Conservation (phyloP, 2,888 invertebrate species). For the Sarcophaga subvicina region DNA sequence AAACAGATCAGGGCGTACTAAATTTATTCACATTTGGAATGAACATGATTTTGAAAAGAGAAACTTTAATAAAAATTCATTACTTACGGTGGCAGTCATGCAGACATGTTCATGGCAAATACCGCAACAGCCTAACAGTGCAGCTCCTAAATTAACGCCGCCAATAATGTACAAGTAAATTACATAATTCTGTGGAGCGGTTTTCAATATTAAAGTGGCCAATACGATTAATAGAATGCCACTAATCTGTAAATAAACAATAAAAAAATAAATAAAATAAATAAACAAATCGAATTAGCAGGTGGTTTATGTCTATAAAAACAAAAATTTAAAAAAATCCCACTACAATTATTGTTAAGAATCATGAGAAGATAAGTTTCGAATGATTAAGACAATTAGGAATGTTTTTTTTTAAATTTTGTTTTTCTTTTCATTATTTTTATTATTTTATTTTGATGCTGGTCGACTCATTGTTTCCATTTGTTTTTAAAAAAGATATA, state of each 20-base stretch:
- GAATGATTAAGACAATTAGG: constrained; percentile 7
- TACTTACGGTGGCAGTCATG: constrained; percentile 75
- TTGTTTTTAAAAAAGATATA: no score
- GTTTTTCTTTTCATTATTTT: background rate
- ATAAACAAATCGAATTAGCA: background rate
- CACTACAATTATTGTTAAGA: no score
- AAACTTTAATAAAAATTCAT: background rate
- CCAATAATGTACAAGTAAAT: constrained; percentile 74
- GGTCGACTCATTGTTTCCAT: no score
- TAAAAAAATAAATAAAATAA: background rate
- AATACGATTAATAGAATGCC: constrained; percentile 74
- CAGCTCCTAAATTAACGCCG: constrained; percentile 72
- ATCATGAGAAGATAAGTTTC: no score
- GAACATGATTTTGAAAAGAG: background rate
- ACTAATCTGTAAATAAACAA: constrained; percentile 71
- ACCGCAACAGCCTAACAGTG: constrained; percentile 77
- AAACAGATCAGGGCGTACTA: constrained; percentile 88
- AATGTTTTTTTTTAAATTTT: constrained; percentile 6
- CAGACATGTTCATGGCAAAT: constrained; percentile 76
- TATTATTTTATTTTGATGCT: background rate
- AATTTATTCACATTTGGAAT: background rate
- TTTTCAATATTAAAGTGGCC: constrained; percentile 71
- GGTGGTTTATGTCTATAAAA: background rate
- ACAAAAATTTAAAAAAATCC: background rate
- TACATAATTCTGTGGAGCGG: constrained; percentile 72